phyloP scores from a whole-genome alignment of 2,113 vertebrate genomes.

The Platycercus adscitus region DNA sequence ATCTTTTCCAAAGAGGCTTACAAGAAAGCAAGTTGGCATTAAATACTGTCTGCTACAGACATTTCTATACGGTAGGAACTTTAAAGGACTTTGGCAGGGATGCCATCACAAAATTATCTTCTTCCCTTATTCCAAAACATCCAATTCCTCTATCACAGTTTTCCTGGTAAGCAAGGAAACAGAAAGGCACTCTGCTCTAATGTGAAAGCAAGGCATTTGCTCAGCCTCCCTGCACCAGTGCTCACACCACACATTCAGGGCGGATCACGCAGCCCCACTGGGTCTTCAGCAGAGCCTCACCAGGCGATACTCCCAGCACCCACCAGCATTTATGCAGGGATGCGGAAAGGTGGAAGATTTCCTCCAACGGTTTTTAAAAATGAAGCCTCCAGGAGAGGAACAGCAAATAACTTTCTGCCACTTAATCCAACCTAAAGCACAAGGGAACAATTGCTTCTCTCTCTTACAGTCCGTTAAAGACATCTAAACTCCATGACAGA shows the following conservation, averaged over 20 bases:
- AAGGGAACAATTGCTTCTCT: not conserved
- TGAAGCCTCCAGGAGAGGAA: not conserved
- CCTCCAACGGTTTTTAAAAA: not conserved
- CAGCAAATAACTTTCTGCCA: not conserved
- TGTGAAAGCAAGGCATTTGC: not conserved
- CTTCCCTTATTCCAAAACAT: not conserved
- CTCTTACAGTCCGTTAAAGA: not conserved
- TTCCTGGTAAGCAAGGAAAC: not conserved
- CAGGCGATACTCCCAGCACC: accelerated
- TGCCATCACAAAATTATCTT: not conserved
- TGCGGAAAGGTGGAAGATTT: not conserved
- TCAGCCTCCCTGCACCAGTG: not conserved
- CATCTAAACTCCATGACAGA: not conserved
- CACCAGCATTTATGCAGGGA: not conserved
- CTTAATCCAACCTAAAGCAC: not conserved
- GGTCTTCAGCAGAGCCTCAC: not conserved
- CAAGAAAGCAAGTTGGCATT: not conserved
- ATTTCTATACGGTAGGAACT: not conserved
- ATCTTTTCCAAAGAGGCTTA: not conserved
- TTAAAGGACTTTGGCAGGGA: not conserved
- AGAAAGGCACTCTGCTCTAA: not conserved
- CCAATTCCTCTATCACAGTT: not conserved
- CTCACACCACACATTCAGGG: accelerated
- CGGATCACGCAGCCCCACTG: accelerated
- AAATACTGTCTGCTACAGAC: not conserved